Evolutionary conservation across 2,113 vertebrate species (phyloP).

Genomic region (Neoarius graeffei): DNA sequence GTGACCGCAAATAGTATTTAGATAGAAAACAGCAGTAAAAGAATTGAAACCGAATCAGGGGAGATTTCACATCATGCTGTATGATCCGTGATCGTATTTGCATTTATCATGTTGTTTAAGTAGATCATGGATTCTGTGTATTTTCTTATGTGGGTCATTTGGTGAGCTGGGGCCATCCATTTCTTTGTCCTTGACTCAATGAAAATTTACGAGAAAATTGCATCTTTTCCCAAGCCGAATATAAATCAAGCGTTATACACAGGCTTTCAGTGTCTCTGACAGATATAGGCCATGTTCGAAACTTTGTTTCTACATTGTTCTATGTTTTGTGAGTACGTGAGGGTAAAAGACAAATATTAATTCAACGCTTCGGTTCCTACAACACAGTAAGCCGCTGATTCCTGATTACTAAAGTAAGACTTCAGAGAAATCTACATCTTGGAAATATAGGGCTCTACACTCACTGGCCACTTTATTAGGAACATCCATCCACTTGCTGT

Average conservation of each 20-base stretch:
- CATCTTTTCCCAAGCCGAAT: conserved; percentile 69
- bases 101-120: conserved; percentile 68
- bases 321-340: conserved; percentile 56
- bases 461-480: no score
- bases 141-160: conserved; percentile 75
- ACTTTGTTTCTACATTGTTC: conserved; percentile 73
- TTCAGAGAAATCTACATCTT: not conserved
- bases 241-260: conserved; percentile 77
- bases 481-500: no score
- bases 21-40: conserved; percentile 47
- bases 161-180: conserved; percentile 69
- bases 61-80: conserved; percentile 53
- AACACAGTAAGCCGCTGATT: not conserved
- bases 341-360: not conserved
- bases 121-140: conserved; percentile 63
- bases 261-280: conserved; percentile 75
- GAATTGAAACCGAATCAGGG: conserved; percentile 58
- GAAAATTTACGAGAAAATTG: conserved; percentile 74
- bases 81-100: conserved; percentile 72
- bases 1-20: not conserved
- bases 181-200: conserved; percentile 79
- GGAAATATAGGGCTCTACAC: not conserved
- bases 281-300: conserved; percentile 78
- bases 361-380: not conserved
- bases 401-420: not conserved